Base-by-base conservation (phyloP, 2,888 invertebrate species). In the Stenodera caucasica region DNA sequence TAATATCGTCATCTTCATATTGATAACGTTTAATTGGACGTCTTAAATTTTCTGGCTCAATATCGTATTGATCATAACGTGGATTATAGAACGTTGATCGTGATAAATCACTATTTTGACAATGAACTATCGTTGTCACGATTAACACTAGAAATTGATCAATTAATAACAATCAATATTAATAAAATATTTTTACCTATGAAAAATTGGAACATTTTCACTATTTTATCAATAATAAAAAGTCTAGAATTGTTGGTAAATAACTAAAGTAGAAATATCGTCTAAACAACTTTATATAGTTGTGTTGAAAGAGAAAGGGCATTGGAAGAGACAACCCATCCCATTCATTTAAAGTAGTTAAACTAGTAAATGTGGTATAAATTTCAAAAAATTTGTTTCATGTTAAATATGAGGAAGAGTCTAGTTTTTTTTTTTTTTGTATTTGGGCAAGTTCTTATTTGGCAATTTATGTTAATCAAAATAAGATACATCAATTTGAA, bases 301-400 rank as follows among this genome's bases (percentile, higher is more conserved):
- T 40, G 33, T 18, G 52, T 32, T 52, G 49, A 60, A 60, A 60
- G 60, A 60, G 60, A 60, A 60, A 60, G 60, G 60, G 60, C 57
- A 53, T 33, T n/a, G 37, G 53, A 40, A 53, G 56, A 52, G 56
- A 60, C 53, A 60, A 49, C 40, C 40, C 18, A 40, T 40, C 40
- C 40, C 57, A 60, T 57, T 57, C 53, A 57, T 14, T 32, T 33
- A 21, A 52, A 60, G 57, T 53, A 54, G 54, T 54, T 60, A 54
- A 57, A 57, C 57, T 53, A 60, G 60, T 40, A 18, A 40, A 2
- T 18, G 2, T 40, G 40, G 11, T 40, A 40, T 18, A 18, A 40
- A 40, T 40, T 40, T 40, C 18, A 21, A 40, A 5, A 26, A 40
- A 40, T 40, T 37, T 15, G 15, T 37, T 11, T 40, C 40, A 40